These are phyloP conservation scores for Chelonia mydas DNA, from an alignment of 2,797 vertebrate genomes.

Conservation along the genomic window DNA sequence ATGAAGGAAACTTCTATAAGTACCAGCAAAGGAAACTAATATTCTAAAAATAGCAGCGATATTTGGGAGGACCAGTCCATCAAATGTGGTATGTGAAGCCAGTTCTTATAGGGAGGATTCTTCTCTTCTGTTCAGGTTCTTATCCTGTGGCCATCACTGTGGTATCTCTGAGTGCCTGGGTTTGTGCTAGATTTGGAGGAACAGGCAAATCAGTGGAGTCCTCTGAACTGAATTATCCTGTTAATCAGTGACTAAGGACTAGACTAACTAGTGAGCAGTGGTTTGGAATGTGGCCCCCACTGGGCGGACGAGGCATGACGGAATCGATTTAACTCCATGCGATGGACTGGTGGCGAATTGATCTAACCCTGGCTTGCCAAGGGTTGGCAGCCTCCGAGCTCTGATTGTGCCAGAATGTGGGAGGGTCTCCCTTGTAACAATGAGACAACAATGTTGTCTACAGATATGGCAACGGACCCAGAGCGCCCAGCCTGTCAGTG, in stretches of 20 bases:
- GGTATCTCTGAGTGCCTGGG: not conserved
- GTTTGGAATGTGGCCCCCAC: not conserved
- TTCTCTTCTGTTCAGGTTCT: constrained; percentile 9
- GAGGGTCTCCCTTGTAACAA: not conserved
- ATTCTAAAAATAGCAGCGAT: constrained; percentile 52
- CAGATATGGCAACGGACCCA: not conserved
- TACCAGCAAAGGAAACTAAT: constrained; percentile 57
- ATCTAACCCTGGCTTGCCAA: too few relatives aligned
- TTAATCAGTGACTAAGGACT: not conserved
- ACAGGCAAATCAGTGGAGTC: constrained; percentile 29
- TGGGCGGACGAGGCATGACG: not conserved
- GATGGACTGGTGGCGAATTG: not conserved
- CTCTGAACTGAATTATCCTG: not conserved
- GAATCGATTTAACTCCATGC: too few relatives aligned
- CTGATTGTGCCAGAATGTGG: not conserved
- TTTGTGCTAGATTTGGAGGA: not conserved
- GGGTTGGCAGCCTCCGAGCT: not conserved
- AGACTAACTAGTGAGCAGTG: not conserved
- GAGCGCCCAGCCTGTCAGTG: not conserved
- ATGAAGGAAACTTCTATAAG: constrained; percentile 41
- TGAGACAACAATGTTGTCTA: not conserved
- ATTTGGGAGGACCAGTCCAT: constrained; percentile 31
- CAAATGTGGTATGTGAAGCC: constrained; percentile 39
- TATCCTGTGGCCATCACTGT: not conserved
- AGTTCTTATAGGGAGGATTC: constrained; percentile 58